Evolutionary conservation across 2,888 invertebrate genomes (phyloP), one percentile per base, ranked within the genome.

Genomic region (Tethea ocularis): DNA sequence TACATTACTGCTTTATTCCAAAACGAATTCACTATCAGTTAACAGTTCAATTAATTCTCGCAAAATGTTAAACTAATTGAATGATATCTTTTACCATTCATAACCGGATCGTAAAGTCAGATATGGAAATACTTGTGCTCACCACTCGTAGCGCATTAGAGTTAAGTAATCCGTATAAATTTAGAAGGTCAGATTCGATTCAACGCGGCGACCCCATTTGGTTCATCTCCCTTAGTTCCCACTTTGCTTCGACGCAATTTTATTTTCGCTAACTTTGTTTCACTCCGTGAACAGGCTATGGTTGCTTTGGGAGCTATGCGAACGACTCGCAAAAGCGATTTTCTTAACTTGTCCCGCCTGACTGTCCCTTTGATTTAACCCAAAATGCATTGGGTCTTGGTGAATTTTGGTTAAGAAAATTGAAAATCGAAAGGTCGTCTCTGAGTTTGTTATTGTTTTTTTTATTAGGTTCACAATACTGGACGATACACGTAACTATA

Each of bases 241-340:
- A 64, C 65, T 62, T 64, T 59, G 52, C 59, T 56, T 61, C 57
- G 52, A 60, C 57, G 61, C 60, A 66, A 69, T 74, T 74, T 77
- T 69, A 72, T 75, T 76, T 72, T 64, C 46, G 55, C 61, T 66
- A 66, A 69, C 67, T 67, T 67, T 64, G 67, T 67, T 65, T 63
- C 57, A 61, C 64, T 67, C 64, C 64, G 61, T 64, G 56, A 56
- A 62, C 52, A 66, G 20, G 46, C 46, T 20, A 46, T 46, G 20
- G 46, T 17, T 29, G 52, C 11, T 53, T 53, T 53, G 29, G 29
- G 26, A 26, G 29, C 26, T 29, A 52, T 53, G n/a, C 17, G n/a
- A 53, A 17, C 17, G 52, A 29, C 17, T 53, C 26, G 20, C 26
- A n/a, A 29, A 26, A 17, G 17, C 29, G 2, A 53, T 53, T 53